A percentile compares a stretch with the other conserved stretches of the same genome.
These are phyloP conservation scores for Halcyon chelicuti DNA, from an alignment of 2,797 vertebrate genomes.

Conservation along the genomic window DNA sequence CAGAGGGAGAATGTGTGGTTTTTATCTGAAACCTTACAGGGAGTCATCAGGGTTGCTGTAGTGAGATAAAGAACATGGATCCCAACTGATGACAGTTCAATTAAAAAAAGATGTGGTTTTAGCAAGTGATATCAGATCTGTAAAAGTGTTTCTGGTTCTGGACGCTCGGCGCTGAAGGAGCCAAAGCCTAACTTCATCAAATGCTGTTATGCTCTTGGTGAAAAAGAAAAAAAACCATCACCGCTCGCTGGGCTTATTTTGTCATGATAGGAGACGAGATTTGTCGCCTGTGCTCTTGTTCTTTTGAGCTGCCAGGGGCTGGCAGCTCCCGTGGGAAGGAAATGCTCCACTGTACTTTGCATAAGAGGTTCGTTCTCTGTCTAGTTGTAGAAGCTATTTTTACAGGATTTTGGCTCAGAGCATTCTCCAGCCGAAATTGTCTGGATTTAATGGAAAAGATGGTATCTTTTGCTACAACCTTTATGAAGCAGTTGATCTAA, in stretches of 20 bases:
- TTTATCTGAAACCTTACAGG: conserved; percentile 14
- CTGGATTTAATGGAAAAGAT: conserved; percentile 6
- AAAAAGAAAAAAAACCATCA: not conserved
- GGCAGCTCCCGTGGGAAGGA: conserved; percentile 43
- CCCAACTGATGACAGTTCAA: conserved; percentile 29
- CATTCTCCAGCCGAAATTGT: not conserved
- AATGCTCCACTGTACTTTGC: conserved; percentile 6
- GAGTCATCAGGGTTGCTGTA: not conserved
- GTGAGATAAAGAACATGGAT: conserved; percentile 26
- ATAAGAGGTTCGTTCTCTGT: not conserved
- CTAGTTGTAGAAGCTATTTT: conserved; percentile 39
- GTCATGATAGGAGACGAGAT: not conserved
- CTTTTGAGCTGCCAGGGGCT: conserved; percentile 44
- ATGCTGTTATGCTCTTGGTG: not conserved
- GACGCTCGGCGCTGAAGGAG: not conserved
- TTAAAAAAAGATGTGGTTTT: conserved; percentile 33
- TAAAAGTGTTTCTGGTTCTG: not conserved
- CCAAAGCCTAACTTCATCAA: not conserved
- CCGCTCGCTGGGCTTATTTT: not conserved
- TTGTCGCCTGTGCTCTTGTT: conserved; percentile 32
- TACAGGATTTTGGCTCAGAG: conserved; percentile 4
- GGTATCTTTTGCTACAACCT: not conserved
- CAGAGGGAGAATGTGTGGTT: not conserved
- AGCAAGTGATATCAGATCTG: conserved; percentile 9
- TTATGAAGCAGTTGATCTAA: not conserved